A percentile compares a stretch with the other conserved stretches of the same genome.
These are phyloP conservation scores for Pseudeuparius sepicola DNA, from an alignment of 2,888 invertebrate genomes.

Conservation along the genomic window DNA sequence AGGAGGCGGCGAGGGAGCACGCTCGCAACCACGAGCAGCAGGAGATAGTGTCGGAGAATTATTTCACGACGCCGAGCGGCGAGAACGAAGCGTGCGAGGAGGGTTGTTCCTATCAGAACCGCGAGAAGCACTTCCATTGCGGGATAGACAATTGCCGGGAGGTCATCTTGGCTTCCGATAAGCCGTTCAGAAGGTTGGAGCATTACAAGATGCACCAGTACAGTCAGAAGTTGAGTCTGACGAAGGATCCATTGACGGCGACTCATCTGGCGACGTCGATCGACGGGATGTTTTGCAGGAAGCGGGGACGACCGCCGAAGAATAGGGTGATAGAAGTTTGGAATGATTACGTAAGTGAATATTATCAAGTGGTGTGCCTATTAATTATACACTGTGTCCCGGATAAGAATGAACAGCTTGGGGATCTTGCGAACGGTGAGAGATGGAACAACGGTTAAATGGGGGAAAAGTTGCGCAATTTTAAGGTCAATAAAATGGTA, in stretches of 20 bases:
- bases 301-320: conserved; percentile 93
- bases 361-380: not conserved
- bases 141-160: conserved; percentile 80
- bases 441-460: no score
- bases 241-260: conserved; percentile 41
- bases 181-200: conserved; percentile 70
- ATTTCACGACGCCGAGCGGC: conserved; percentile 55
- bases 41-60: conserved; percentile 73
- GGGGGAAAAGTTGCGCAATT: no score
- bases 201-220: conserved; percentile 73
- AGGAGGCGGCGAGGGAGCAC: conserved; percentile 71
- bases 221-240: conserved; percentile 37
- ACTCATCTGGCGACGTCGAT: conserved; percentile 60
- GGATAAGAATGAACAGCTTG: no score
- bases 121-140: conserved; percentile 81
- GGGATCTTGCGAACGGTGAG: no score
- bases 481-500: no score
- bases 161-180: conserved; percentile 65
- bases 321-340: conserved; percentile 89
- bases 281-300: conserved; percentile 82
- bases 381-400: no score
- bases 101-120: conserved; percentile 64
- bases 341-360: conserved; percentile 63
- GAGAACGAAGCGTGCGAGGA: conserved; percentile 55
- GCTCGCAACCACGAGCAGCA: conserved; percentile 83